phyloP scores from a whole-genome alignment of 2,113 vertebrate genomes.

The Pollimyrus isidori region DNA sequence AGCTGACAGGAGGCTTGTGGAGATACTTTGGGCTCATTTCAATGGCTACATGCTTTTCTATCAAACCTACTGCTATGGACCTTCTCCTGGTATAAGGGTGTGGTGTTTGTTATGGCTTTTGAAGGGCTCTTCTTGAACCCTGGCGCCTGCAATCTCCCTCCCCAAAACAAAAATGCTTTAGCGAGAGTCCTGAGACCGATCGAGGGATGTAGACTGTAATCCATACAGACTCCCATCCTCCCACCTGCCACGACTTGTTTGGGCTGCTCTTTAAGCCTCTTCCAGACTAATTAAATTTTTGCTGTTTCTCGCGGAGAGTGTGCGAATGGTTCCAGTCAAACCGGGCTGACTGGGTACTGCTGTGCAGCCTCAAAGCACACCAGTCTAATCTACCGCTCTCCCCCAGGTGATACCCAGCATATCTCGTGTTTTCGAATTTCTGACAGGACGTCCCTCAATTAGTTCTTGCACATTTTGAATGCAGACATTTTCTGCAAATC shows the following conservation, averaged over 20 bases:
- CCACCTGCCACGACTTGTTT: slow-evolving; percentile 7
- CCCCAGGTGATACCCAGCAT: not conserved
- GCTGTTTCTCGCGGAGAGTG: not conserved
- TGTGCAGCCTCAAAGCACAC: not conserved
- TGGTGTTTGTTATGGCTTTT: not conserved
- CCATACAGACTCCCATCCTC: not conserved
- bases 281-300: not conserved
- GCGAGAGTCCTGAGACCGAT: not conserved
- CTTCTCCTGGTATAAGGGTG: not conserved
- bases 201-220: not conserved
- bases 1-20: not conserved
- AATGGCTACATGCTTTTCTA: not conserved
- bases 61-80: not conserved
- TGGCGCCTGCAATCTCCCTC: not conserved
- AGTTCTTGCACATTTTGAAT: not conserved
- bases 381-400: not conserved
- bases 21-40: not conserved
- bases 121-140: not conserved
- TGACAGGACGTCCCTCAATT: not conserved
- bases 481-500: not conserved
- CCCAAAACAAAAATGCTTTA: not conserved
- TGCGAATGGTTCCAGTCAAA: slow-evolving; percentile 2
- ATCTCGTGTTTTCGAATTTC: not conserved
- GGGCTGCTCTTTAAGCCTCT: not conserved
- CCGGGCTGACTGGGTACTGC: not conserved